Percentiles rank a stretch among this genome's conserved stretches.
Evolutionary conservation across 2,888 invertebrate species (phyloP).

Genomic region (Celastrina argiolus): DNA sequence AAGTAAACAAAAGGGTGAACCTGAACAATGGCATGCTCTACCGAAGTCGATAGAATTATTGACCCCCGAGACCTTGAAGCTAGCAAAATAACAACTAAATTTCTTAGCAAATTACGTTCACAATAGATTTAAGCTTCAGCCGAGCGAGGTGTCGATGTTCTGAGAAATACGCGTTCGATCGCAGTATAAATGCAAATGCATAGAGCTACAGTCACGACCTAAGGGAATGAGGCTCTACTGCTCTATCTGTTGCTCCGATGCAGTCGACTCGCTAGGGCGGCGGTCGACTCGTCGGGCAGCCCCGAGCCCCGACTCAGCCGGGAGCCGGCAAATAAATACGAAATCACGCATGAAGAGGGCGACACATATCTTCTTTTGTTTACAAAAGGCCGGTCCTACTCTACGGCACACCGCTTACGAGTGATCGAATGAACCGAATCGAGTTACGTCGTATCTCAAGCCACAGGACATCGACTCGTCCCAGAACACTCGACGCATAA

Average conservation of each 20-base stretch:
- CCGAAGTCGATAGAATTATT: neutral
- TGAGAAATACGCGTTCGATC: constrained; percentile 4
- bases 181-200: constrained; percentile 2
- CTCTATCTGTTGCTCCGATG: constrained; percentile 35
- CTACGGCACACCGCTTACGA: neutral
- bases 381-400: constrained; percentile 33
- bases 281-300: constrained; percentile 39
- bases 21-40: neutral
- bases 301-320: constrained; percentile 21
- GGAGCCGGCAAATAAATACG: constrained; percentile 31
- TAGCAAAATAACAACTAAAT: neutral
- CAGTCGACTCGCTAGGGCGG: constrained; percentile 41
- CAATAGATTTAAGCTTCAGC: neutral
- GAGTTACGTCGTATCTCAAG: constrained; percentile 18
- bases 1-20: neutral
- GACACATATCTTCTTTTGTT: constrained; percentile 40
- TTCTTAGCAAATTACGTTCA: constrained; percentile 9
- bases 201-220: constrained; percentile 10
- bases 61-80: constrained; percentile 9
- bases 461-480: constrained; percentile 35
- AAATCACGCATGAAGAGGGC: constrained; percentile 31
- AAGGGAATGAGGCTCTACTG: constrained; percentile 12
- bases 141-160: neutral
- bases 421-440: constrained; percentile 15
- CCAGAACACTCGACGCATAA: constrained; percentile 37